Evolutionary conservation across 2,113 vertebrate species (phyloP), one percentile per base, ranked within the genome.

Genomic region (Brachyhypopomus gauderio): DNA sequence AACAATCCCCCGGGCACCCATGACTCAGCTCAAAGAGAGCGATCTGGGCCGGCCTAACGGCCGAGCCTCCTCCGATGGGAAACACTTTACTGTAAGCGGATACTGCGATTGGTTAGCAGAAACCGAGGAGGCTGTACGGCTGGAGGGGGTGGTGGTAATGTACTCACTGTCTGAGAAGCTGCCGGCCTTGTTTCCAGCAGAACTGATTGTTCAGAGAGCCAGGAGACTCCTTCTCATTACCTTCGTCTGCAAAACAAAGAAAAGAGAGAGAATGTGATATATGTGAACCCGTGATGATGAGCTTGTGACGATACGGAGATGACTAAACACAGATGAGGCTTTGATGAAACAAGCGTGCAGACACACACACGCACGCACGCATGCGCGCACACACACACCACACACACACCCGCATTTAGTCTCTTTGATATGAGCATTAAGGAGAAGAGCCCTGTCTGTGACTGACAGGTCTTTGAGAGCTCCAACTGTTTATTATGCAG

Each of bases 111-210:
- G 30, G 30, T 20, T 20, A 67, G 64, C 14, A 20, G 9, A 52
- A 11, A 8, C 45, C 11, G 12, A 36, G n/a, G 19, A 30, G 64
- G 30, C 2, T 11, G 62, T 63, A 27, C 22, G 8, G 23, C 23
- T 30, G 27, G 36, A 5, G 41, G 41, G 5, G 41, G 5, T 5
- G 8, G 45, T 12, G 6, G 6, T 52, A 52, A 52, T 38, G 71
- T 80, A 94, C 97, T 96, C 91, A 99, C 98, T 99, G 97, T 91
- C 98, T 94, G 86, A 99, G 95, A 72, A 99, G 95, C 82, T 97
- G 97, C 1, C 97, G 95, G 63, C 97, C 97, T 92, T 99, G 97
- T 91, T 97, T 99, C 98, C 97, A 98, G 90, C 96, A 97, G 92
- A 99, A 93, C 90, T 98, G 98, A 93, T 96, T 99, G 88, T 97